These are phyloP conservation scores for Takifugu rubripes DNA, from an alignment of 2,797 vertebrate genomes.

Conservation along the genomic window DNA sequence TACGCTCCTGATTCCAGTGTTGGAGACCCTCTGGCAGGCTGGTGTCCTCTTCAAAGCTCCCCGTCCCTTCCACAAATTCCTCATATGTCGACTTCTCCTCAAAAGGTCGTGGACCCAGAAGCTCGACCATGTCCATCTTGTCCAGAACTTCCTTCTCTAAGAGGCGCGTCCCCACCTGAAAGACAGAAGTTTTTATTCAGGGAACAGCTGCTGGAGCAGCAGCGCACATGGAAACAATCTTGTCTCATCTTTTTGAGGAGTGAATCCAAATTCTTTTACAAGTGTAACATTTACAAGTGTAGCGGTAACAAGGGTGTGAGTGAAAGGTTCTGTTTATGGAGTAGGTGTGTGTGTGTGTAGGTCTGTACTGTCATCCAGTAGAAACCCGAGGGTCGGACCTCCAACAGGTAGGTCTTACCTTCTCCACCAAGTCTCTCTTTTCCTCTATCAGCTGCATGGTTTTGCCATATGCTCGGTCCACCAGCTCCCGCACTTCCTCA, in stretches of 20 bases:
- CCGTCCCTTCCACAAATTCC: constrained; percentile 80
- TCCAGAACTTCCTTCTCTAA: constrained; percentile 80
- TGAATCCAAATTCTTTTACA: too few relatives aligned
- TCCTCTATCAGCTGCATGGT: constrained; percentile 65
- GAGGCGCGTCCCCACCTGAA: constrained; percentile 76
- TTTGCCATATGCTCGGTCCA: constrained; percentile 59
- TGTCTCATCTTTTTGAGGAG: too few relatives aligned
- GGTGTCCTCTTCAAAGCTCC: constrained; percentile 81
- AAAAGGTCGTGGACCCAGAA: constrained; percentile 78
- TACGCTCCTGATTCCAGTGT: constrained; percentile 74
- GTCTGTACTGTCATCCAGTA: neutral
- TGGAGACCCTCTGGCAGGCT: constrained; percentile 74
- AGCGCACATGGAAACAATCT: too few relatives aligned
- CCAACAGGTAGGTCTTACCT: constrained; percentile 55
- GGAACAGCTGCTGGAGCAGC: too few relatives aligned
- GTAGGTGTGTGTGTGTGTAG: too few relatives aligned
- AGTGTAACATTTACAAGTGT: too few relatives aligned
- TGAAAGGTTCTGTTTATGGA: too few relatives aligned
- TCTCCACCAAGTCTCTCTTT: constrained; percentile 74
- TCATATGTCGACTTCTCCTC: constrained; percentile 79
- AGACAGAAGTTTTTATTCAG: neutral
- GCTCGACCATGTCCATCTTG: constrained; percentile 79
- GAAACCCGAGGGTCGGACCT: neutral
- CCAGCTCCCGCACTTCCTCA: constrained; percentile 69
- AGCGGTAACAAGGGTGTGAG: too few relatives aligned